Base-by-base conservation (phyloP, 2,888 invertebrate genomes). In the Caenorhabditis becei region DNA sequence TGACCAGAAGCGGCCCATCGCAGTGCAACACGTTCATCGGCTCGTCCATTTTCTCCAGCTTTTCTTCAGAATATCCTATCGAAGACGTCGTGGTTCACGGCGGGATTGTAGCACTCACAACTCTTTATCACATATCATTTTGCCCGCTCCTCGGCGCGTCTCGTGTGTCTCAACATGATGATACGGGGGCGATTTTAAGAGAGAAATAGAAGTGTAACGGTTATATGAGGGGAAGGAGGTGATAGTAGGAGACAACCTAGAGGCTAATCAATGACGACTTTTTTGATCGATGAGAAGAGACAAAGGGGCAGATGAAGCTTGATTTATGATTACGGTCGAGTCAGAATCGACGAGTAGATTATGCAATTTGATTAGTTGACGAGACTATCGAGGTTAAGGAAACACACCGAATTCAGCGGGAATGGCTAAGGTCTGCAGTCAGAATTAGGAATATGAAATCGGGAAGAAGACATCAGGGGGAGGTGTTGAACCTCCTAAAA, bases 21-120 rank as follows among this genome's bases (percentile, higher is more conserved):
- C 70, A 70, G 8, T 78, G 78, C 14, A 78, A 37, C 20, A n/a
- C 65, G 16, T 71, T 71, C 70, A 69, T 78, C 20, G 78, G 78
- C n/a, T 78, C 78, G 28, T 78, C 78, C 78, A 78, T 78, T 23
- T 61, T 61, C 2, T 67, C 32, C 35, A 26, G 41, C 28, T 58
- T n/a, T n/a, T n/a, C 41, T 44, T 44, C 41, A 16, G 26, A 28
- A 41, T 61, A 24, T 51, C 20, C 37, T 56, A 18, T 35, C 37
- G 18, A 16, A 47, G 56, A 23, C 49, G 28, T 24, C 41, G 53
- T 58, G 54, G 44, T 37, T 37, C 14, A 41, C 37, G 20, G 44
- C 24, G 7, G 26, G 32, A 32, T 10, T 23, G 51, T 26, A 8
- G 24, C 49, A 53, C 51, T 70, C 69, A 77, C 51, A 77, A 62